Evolutionary conservation across 2,113 vertebrate genomes (phyloP).

Genomic region (Nycticryphes semicollaris): DNA sequence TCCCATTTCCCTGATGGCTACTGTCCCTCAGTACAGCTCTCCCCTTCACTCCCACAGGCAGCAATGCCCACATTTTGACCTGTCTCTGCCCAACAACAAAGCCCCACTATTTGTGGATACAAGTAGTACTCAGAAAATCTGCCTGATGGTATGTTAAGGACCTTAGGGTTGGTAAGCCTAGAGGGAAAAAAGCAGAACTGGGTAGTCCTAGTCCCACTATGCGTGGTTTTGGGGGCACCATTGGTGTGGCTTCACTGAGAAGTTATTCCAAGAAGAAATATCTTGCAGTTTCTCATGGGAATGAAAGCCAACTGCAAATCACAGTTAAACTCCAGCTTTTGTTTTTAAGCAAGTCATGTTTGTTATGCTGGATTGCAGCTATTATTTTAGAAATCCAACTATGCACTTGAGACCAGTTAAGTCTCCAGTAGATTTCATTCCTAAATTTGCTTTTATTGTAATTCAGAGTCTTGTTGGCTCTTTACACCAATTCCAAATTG

Average conservation of each 20-base stretch:
- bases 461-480: conserved; percentile 44
- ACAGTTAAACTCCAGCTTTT: conserved; percentile 34
- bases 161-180: neutral
- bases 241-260: neutral
- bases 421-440: conserved; percentile 42
- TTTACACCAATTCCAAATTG: neutral
- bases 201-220: neutral
- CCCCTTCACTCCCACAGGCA: neutral
- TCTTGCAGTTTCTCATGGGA: conserved; percentile 42
- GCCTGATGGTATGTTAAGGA: neutral
- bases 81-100: neutral
- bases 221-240: neutral
- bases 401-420: conserved; percentile 54
- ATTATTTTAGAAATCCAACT: conserved; percentile 60
- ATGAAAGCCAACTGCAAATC: conserved; percentile 10
- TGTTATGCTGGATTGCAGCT: conserved; percentile 50
- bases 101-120: neutral
- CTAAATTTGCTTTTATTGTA: conserved; percentile 49
- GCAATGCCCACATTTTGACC: accelerated
- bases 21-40: neutral
- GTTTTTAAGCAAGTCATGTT: conserved; percentile 57
- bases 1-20: neutral
- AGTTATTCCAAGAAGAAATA: neutral
- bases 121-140: neutral
- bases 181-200: neutral